Base-by-base conservation (phyloP, 2,888 invertebrate species). In the Cephus pulcher region DNA sequence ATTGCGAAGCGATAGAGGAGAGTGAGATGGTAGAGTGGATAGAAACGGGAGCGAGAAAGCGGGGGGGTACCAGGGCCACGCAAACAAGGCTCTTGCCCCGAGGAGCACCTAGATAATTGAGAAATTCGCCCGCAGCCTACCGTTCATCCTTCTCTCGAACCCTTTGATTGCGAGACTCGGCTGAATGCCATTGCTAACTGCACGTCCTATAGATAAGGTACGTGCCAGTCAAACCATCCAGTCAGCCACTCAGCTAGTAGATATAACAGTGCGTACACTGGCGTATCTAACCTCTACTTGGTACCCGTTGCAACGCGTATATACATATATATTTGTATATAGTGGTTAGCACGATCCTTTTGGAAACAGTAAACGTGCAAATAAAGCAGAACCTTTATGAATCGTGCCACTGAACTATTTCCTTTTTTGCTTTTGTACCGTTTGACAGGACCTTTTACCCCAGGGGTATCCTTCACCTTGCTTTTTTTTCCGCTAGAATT, bases 51-150 rank as follows among this genome's bases (percentile, higher is more conserved):
- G 12, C 12, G 0, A 35, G 23, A 12, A 23, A 30, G 34, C n/a
- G 34, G 23, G 74, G 9, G 74, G 35, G 35, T 74, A 34, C 30
- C 74, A 70, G 70, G 70, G 70, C 34, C 74, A 74, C 34, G 74
- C 74, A 74, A 74, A 74, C 35, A 74, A 74, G 74, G 23, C 74
- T 74, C 74, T 74, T 35, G n/a, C 74, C 74, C 74, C 34, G 74
- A 33, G 74, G 34, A 74, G 74, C 74, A 35, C 74, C 74, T 34
- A 74, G 74, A 74, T 74, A 74, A 74, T 74, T 74, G 74, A 74
- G 74, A 74, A 74, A 74, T 74, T 74, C 74, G 74, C 74, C 35
- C n/a, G 74, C 74, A 34, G 34, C 74, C 74, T 74, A 74, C 34
- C 74, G 74, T 35, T 74, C 74, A 33, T 33, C 74, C 74, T 32